A percentile compares a stretch with the other conserved stretches of the same genome.
Evolutionary conservation across 92 coral and sea anemone species (phyloP).

Genomic region (Zoanthus sociatus): DNA sequence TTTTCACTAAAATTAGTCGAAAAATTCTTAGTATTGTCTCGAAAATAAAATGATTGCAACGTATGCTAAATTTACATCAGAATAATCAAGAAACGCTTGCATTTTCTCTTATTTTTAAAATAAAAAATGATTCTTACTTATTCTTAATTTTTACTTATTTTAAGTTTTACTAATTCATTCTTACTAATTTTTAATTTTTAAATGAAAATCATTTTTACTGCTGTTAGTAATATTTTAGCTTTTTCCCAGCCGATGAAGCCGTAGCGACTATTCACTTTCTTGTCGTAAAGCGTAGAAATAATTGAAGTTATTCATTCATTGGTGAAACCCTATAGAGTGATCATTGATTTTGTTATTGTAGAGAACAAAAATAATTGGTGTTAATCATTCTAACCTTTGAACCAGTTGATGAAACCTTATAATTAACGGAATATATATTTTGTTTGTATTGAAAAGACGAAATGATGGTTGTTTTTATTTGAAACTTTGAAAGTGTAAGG

Average conservation of each 20-base stretch:
- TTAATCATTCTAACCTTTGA: too few species aligned
- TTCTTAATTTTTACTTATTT: too few species aligned
- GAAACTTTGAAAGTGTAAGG: background rate
- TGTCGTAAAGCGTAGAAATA: background rate
- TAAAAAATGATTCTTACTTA: too few species aligned
- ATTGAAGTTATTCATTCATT: background rate
- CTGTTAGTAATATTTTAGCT: background rate
- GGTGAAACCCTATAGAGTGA: background rate
- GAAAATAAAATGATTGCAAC: background rate
- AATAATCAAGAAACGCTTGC: too few species aligned
- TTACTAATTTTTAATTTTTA: background rate
- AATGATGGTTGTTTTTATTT: background rate
- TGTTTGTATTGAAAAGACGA: too few species aligned
- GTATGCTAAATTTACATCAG: background rate
- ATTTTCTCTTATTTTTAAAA: too few species aligned
- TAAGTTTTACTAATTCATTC: too few species aligned
- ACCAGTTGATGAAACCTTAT: too few species aligned
- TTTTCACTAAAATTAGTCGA: background rate
- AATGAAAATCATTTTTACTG: background rate
- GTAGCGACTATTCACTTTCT: background rate
- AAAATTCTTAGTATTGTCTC: background rate
- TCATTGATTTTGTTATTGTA: too few species aligned
- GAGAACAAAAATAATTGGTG: too few species aligned
- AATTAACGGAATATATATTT: too few species aligned
- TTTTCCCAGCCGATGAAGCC: background rate